These are phyloP conservation scores for Todus mexicanus DNA, from an alignment of 2,797 vertebrate genomes.

Conservation along the genomic window DNA sequence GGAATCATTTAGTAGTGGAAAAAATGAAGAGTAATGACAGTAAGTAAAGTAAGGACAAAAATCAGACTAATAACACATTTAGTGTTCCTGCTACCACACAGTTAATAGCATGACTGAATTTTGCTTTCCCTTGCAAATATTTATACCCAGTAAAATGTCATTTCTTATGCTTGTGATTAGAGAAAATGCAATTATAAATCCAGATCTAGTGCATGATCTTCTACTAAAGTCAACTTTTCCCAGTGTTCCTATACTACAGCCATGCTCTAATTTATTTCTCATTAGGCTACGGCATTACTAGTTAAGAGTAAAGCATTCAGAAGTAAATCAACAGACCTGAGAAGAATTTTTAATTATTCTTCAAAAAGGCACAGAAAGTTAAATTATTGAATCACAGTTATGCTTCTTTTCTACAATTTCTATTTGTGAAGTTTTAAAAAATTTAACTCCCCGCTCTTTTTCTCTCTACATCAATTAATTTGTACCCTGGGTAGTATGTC, in stretches of 20 bases:
- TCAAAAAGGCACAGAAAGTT: neutral
- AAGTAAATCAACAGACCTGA: neutral
- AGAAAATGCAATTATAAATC: slow-evolving; percentile 39
- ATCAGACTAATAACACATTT: neutral
- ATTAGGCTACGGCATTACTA: neutral
- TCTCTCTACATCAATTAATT: neutral
- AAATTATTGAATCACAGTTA: neutral
- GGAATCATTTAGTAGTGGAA: neutral
- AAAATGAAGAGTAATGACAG: neutral
- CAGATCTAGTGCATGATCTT: slow-evolving; percentile 30
- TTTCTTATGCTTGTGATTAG: slow-evolving; percentile 4
- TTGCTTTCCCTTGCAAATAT: neutral
- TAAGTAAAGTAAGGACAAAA: neutral
- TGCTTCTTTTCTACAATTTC: neutral
- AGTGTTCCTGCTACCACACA: neutral
- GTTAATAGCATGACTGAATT: neutral
- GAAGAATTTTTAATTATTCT: slow-evolving; percentile 1
- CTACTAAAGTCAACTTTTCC: slow-evolving; percentile 27
- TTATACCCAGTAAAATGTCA: neutral
- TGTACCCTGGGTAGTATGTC: neutral
- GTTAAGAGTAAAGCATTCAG: neutral
- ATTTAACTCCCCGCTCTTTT: neutral
- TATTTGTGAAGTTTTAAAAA: neutral
- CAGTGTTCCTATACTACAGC: neutral
- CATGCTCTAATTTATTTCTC: slow-evolving; percentile 46